Conservation (phyloP, 1,140 invertebrate species). For the Stegodyphus mimosarum region DNA sequence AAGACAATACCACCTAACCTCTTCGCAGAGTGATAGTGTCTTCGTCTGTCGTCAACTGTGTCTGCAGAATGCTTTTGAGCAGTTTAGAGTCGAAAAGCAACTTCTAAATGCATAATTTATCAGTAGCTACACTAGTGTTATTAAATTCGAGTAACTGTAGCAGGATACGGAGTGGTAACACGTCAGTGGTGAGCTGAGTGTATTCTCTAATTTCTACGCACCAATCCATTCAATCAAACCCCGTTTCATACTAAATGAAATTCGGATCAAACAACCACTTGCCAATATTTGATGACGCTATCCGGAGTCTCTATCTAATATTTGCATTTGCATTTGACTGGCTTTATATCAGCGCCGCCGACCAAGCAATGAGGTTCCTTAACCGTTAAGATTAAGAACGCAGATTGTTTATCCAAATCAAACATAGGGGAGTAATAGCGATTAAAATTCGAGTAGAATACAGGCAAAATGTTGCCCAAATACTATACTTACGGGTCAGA, state of each 20-base stretch:
- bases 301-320: neutral
- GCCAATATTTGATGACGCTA: neutral
- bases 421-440: neutral
- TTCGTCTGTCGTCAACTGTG: no score
- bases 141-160: no score
- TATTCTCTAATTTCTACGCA: neutral
- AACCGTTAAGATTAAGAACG: neutral
- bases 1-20: no score
- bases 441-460: neutral
- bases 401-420: neutral
- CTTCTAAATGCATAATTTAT: no score
- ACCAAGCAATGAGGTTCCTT: constrained; percentile 2
- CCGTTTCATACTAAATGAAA: constrained; percentile 6
- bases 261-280: neutral
- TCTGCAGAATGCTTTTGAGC: no score
- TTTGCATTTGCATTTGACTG: neutral
- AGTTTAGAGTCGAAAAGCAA: no score
- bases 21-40: no score
- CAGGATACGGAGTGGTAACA: no score
- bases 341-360: neutral
- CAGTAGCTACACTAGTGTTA: no score
- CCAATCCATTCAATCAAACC: constrained; percentile 2
- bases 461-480: neutral
- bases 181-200: no score
- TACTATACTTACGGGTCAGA: constrained; percentile 62